Conservation (phyloP, 92 coral and sea anemone species). For the Pocillopora grandis region DNA sequence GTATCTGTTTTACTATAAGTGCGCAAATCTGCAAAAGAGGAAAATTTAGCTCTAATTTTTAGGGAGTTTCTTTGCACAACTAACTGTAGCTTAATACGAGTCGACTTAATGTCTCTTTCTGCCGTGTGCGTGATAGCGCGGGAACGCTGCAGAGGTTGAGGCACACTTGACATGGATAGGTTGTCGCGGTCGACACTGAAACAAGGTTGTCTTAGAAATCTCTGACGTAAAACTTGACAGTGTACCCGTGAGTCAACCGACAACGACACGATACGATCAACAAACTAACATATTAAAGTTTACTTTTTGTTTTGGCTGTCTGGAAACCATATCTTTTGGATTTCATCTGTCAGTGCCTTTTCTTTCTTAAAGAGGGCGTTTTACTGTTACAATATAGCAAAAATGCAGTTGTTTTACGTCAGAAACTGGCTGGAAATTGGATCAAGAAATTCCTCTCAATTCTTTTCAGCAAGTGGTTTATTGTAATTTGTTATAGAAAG, state of each 20-base stretch:
- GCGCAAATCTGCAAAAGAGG: not conserved
- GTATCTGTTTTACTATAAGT: not conserved
- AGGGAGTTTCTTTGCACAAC: slow-evolving; percentile 14
- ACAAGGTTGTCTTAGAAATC: not conserved
- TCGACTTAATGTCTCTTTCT: slow-evolving; percentile 7
- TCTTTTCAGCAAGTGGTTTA: slow-evolving; percentile 21
- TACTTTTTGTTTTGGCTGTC: slow-evolving; percentile 14
- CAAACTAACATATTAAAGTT: slow-evolving; percentile 23
- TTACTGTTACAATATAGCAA: not conserved
- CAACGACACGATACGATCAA: slow-evolving; percentile 26
- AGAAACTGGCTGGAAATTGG: not conserved
- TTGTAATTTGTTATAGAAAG: slow-evolving; percentile 1
- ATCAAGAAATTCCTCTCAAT: not conserved
- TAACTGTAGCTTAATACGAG: not conserved
- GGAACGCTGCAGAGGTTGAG: not conserved
- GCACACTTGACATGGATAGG: slow-evolving; percentile 8
- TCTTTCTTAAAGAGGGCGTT: not conserved
- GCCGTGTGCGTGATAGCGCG: slow-evolving; percentile 34
- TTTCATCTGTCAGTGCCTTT: not conserved
- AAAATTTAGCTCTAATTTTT: not conserved
- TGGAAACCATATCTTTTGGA: not conserved
- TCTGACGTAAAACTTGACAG: not conserved
- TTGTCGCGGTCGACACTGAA: not conserved
- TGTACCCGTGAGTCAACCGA: not conserved
- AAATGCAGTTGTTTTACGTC: not conserved